Base-by-base conservation (phyloP, 2,797 vertebrate genomes). In the Aeoliscus strigatus region DNA sequence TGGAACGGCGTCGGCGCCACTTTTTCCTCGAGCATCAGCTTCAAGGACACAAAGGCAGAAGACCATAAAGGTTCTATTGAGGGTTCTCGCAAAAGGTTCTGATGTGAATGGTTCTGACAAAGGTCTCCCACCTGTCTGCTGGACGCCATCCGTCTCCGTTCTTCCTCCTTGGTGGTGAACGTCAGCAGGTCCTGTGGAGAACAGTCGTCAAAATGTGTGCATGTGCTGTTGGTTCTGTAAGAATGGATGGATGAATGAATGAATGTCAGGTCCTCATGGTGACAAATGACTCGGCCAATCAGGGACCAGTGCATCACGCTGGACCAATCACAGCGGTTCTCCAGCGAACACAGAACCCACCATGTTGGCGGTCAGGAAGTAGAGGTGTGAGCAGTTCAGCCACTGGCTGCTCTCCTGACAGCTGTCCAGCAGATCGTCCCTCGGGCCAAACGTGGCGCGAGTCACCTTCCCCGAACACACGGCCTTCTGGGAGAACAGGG, bases 1-100 rank as follows among this genome's bases (percentile, higher is more conserved):
- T 89, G 87, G 73, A 99, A 97, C 0, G 95, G 94, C 0, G 95
- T 97, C 71, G 90, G 66, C 3, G 91, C 87, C n/a, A 94, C 84
- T n/a, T 80, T 89, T 81, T 94, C 92, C 24, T 94, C 91, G 13
- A 92, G 79, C 44, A 89, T 70, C 23, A 95, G 84, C 96, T 86
- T 13, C 2, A 8, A 28, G 15, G 5, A 1, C 6, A 12, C 87
- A 5, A 25, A 66, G 30, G 4, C 14, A 31, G 25, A 8, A 17
- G 88, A 5, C 18, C 65, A 31, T 21, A 6, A 6, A 21, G 18
- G 6, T 21, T 21, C 18, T 21, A 3, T 6, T 21, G 3, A 21
- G 18, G 3, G 18, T 21, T 21, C 18, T n/a, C n/a, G n/a, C n/a
- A 21, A 21, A 3, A 21, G 18, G 18, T 21, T 6, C 18, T 21